Conservation (phyloP, 2,113 vertebrate genomes). For the Hydropotes inermis region DNA sequence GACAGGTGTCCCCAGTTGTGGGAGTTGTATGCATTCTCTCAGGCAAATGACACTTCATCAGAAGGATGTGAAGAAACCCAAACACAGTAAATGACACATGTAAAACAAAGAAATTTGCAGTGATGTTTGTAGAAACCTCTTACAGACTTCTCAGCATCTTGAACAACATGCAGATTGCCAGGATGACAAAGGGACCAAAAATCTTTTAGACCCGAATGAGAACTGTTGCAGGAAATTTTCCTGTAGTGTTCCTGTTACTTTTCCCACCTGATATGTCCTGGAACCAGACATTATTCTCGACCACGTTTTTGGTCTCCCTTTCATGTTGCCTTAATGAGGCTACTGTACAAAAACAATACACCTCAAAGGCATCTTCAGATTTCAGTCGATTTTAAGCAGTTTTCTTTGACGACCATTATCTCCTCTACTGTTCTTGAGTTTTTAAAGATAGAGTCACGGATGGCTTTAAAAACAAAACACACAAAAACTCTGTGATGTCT, state of each 20-base stretch:
- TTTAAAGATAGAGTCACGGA: neutral
- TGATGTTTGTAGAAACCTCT: neutral
- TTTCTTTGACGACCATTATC: neutral
- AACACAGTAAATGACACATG: neutral
- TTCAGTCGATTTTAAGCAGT: neutral
- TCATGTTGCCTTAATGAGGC: neutral
- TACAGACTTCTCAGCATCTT: neutral
- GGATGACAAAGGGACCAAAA: neutral
- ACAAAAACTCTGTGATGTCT: neutral
- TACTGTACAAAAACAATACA: neutral
- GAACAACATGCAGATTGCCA: neutral
- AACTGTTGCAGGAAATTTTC: neutral
- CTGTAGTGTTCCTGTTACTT: accelerated
- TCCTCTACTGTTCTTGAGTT: neutral
- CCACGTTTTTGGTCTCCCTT: neutral
- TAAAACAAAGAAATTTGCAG: neutral
- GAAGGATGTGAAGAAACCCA: neutral
- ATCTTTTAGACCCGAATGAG: neutral
- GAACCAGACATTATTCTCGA: neutral
- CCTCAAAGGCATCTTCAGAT: neutral
- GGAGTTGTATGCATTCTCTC: neutral
- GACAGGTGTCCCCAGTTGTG: neutral
- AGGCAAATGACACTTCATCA: neutral
- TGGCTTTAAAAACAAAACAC: neutral
- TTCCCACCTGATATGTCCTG: no score